Conservation (phyloP, 1,140 invertebrate genomes). For the Dryas iulia region DNA sequence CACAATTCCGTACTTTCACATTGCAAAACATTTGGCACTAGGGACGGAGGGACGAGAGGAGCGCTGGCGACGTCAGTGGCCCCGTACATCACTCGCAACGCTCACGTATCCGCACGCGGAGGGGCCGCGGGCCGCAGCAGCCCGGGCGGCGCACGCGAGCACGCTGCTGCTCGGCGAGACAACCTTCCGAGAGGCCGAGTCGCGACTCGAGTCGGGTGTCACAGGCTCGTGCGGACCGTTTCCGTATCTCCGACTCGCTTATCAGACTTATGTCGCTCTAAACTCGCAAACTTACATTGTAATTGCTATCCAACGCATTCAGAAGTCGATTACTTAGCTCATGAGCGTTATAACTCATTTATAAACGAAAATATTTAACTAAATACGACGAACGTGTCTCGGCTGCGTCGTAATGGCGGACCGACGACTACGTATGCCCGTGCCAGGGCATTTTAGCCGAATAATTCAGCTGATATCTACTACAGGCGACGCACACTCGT, state of each 20-base stretch:
- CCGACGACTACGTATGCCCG: slow-evolving; percentile 81
- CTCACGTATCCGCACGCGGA: slow-evolving; percentile 67
- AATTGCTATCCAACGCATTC: slow-evolving; percentile 81
- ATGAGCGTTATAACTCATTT: slow-evolving; percentile 81
- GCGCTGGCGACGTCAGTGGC: slow-evolving; percentile 75
- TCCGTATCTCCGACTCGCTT: slow-evolving; percentile 69
- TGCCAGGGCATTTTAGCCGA: slow-evolving; percentile 81
- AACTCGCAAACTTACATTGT: slow-evolving; percentile 80
- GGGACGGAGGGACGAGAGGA: slow-evolving; percentile 70
- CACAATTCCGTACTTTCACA: slow-evolving; percentile 79
- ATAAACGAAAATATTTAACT: slow-evolving; percentile 81
- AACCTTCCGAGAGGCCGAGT: slow-evolving; percentile 64
- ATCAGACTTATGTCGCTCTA: slow-evolving; percentile 61
- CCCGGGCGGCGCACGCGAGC: neutral
- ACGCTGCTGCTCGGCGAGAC: slow-evolving; percentile 44
- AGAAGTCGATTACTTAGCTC: slow-evolving; percentile 81
- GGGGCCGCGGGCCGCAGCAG: slow-evolving; percentile 22
- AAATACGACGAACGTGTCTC: slow-evolving; percentile 81
- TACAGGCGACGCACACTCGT: slow-evolving; percentile 78
- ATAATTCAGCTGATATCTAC: slow-evolving; percentile 81
- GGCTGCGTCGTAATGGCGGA: slow-evolving; percentile 81
- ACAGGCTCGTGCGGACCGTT: slow-evolving; percentile 73
- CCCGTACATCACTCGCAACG: slow-evolving; percentile 67
- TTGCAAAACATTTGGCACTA: slow-evolving; percentile 80
- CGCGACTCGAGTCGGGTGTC: slow-evolving; percentile 75